Evolutionary conservation across 1,140 invertebrate species (phyloP), one percentile per base, ranked within the genome.

Genomic region (Drosophila lini): DNA sequence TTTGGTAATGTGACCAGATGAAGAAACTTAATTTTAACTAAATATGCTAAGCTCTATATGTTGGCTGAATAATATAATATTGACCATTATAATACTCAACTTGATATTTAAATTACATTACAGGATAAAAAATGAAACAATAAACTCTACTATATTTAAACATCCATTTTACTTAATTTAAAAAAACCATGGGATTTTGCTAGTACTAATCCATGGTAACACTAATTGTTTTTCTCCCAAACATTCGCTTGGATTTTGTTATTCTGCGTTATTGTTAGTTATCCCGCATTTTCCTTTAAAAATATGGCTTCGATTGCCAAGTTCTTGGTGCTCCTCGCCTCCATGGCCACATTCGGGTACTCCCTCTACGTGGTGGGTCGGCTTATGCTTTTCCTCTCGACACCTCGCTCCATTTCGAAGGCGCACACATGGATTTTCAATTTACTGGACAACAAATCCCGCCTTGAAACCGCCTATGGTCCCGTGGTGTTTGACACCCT

Each of bases 401-500:
- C 57, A 7, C 91, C 91, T 2, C 74, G 78, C 15, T 69, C 63
- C 1, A 32, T 90, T 32, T 73, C 78, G 19, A 83, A 63, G 45
- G 80, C 78, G 2, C 85, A 91, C 55, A 81, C 75, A 22, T 92
- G 91, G 91, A 69, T 92, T 25, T 86, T 92, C 25, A 92, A 91
- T 85, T 61, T 92, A 19, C 56, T 92, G 71, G 91, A 92, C 61
- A 91, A 91, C 31, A 74, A 74, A 31, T 88, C 86, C 0, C 80
- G 80, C 11, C 19, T 92, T 47, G 81, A 92, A 50, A 91, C 91
- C 15, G 78, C 89, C 7, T 92, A 90, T 76, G 84, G 84, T 9
- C 81, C 91, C 1, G 77, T 94, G n/a, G 50, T 93, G 5, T 70
- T 88, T 32, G 85, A 94, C 65, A 91, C 90, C 1, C 83, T 91